Conservation (phyloP, 2,113 vertebrate genomes). For the Delphinapterus leucas region DNA sequence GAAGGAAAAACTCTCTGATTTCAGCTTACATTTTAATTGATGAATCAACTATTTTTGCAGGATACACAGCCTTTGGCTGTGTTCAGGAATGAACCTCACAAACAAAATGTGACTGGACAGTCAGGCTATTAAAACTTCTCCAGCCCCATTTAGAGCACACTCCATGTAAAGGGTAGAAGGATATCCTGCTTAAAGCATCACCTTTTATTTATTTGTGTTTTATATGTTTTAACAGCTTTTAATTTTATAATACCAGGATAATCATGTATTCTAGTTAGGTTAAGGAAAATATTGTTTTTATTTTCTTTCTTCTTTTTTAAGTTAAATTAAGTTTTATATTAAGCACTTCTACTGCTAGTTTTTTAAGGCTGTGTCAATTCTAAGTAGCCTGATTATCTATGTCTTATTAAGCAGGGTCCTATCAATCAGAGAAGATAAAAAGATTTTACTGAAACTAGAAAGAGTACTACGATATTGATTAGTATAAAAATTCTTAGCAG, state of each 20-base stretch:
- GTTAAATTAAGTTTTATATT: background rate
- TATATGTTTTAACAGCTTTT: background rate
- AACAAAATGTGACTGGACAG: background rate
- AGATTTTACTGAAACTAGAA: background rate
- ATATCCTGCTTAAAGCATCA: background rate
- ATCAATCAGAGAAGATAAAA: conserved; percentile 56
- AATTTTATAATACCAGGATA: background rate
- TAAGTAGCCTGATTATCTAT: conserved; percentile 11
- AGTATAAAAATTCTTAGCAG: conserved; percentile 21
- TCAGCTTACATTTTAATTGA: background rate
- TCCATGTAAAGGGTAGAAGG: background rate
- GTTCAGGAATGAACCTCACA: background rate
- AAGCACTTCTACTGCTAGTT: background rate
- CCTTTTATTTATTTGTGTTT: background rate
- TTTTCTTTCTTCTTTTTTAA: background rate
- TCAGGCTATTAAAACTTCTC: background rate
- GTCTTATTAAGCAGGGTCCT: background rate
- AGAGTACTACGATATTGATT: background rate
- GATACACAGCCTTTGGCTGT: background rate
- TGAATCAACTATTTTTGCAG: background rate
- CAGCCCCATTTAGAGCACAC: background rate
- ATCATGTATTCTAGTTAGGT: background rate
- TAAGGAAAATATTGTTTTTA: background rate
- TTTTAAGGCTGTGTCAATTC: background rate
- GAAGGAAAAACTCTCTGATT: background rate